These are phyloP conservation scores for Charanyca ferruginea DNA, from an alignment of 2,888 invertebrate genomes.

Conservation along the genomic window DNA sequence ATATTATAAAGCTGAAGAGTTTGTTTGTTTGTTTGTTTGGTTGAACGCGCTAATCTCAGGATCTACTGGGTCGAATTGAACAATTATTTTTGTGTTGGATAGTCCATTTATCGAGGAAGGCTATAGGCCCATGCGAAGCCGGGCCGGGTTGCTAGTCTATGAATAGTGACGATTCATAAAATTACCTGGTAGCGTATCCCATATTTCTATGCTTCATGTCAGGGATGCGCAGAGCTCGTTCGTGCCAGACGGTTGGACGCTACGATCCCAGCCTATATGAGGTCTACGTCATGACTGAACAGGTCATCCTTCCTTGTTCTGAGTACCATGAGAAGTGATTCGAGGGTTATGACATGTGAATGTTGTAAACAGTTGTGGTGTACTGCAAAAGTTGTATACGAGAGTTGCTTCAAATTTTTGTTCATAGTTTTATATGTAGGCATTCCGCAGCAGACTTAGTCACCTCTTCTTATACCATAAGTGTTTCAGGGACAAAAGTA, in stretches of 20 bases:
- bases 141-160: no score
- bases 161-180: no score
- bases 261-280: neutral
- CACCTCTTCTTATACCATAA: no score
- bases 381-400: neutral
- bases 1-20: no score
- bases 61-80: no score
- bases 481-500: neutral
- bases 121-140: no score
- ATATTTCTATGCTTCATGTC: conserved; percentile 30
- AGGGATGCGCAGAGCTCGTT: conserved; percentile 5
- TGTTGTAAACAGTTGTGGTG: neutral
- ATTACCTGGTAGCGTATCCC: conserved; percentile 20
- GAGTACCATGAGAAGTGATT: neutral
- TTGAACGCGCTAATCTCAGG: no score
- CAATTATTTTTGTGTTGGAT: no score
- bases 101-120: no score
- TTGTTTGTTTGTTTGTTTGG: no score
- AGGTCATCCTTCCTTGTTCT: conserved; percentile 7
- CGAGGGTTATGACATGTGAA: neutral
- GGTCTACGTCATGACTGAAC: conserved; percentile 1
- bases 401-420: neutral
- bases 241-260: conserved; percentile 43
- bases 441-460: no score
- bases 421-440: no score